These are phyloP conservation scores for Pandion haliaetus DNA, from an alignment of 2,113 vertebrate species.

Conservation along the genomic window DNA sequence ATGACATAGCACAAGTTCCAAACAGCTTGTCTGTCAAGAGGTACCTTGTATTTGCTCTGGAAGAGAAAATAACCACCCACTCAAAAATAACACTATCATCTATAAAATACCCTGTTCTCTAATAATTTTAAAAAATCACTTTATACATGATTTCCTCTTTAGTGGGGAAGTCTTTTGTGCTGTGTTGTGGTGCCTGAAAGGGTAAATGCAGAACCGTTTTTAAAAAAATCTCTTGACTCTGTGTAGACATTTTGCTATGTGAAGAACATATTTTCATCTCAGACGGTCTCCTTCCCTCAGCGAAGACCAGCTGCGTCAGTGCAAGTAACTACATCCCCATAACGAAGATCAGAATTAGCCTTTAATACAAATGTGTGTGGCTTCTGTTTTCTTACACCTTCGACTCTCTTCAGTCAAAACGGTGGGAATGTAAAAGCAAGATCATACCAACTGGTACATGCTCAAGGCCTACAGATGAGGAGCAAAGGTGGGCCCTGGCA, in stretches of 20 bases:
- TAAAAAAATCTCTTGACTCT: background rate
- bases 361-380: background rate
- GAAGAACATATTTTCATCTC: background rate
- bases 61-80: background rate
- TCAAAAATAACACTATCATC: background rate
- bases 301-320: background rate
- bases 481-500: background rate
- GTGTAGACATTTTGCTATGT: background rate
- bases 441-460: background rate
- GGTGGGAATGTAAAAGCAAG: background rate
- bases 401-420: background rate
- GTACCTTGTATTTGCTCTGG: background rate
- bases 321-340: background rate
- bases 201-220: background rate
- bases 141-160: background rate
- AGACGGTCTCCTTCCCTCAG: background rate
- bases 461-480: background rate
- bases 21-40: background rate
- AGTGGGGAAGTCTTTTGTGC: background rate
- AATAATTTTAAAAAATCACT: background rate
- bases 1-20: slow-evolving; percentile 14
- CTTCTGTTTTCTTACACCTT: background rate
- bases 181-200: background rate
- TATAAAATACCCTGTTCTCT: background rate
- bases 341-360: background rate